A percentile compares a stretch with the other conserved stretches of the same genome.
phyloP scores from a whole-genome alignment of 2,888 invertebrate genomes.

The Chirona hameri region DNA sequence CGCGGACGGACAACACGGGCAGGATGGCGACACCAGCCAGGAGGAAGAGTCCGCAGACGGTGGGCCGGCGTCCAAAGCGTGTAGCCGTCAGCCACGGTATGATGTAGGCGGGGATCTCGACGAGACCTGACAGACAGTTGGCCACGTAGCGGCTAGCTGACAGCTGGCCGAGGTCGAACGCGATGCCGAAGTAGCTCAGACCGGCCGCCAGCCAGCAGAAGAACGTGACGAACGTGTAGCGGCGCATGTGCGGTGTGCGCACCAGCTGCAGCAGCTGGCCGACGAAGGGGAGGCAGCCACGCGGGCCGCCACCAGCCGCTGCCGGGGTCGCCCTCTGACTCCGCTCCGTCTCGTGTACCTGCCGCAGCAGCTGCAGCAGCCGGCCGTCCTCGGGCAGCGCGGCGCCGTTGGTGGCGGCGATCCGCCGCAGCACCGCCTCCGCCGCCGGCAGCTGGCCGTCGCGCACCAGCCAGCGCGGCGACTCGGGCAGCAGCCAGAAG shows the following conservation, averaged over 20 bases:
- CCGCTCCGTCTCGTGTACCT: background rate
- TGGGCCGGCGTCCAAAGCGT: slow-evolving; percentile 58
- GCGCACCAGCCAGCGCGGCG: slow-evolving; percentile 72
- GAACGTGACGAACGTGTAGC: slow-evolving; percentile 67
- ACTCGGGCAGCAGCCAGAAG: slow-evolving; percentile 66
- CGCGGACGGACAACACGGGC: slow-evolving; percentile 62
- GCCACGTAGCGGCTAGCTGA: slow-evolving; percentile 78
- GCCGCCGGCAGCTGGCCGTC: slow-evolving; percentile 62
- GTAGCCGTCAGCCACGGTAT: slow-evolving; percentile 24
- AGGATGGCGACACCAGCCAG: slow-evolving; percentile 48
- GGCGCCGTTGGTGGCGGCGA: slow-evolving; percentile 54
- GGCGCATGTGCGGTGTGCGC: slow-evolving; percentile 63
- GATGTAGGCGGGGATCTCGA: slow-evolving; percentile 44
- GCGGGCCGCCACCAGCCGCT: slow-evolving; percentile 42
- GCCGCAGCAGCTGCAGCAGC: slow-evolving; percentile 30
- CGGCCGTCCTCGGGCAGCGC: slow-evolving; percentile 35
- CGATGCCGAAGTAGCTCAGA: slow-evolving; percentile 82
- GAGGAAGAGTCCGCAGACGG: slow-evolving; percentile 44
- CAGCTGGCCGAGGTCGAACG: slow-evolving; percentile 74
- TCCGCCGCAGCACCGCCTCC: slow-evolving; percentile 58
- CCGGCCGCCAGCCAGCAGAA: slow-evolving; percentile 81
- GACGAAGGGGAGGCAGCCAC: slow-evolving; percentile 48
- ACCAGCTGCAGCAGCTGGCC: slow-evolving; percentile 63
- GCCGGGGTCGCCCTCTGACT: background rate
- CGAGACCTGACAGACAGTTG: slow-evolving; percentile 69